phyloP scores from a whole-genome alignment of 2,113 vertebrate species.

The Spermophilus dauricus region DNA sequence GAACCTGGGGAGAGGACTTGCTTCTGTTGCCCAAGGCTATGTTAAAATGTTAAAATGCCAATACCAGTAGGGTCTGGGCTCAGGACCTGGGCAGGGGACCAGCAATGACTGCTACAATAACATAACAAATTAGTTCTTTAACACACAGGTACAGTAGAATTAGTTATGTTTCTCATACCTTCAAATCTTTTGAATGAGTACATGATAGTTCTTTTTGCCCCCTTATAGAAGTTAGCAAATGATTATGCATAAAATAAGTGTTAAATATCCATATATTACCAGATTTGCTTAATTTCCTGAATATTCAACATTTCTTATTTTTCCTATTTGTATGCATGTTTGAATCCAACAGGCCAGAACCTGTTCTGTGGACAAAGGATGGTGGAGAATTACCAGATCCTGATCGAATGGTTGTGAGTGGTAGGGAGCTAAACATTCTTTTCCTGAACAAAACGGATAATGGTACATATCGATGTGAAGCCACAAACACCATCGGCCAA shows the following conservation, averaged over 20 bases:
- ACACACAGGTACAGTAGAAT: not conserved
- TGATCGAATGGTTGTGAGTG: slow-evolving; percentile 97
- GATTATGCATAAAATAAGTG: not conserved
- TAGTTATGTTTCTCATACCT: not conserved
- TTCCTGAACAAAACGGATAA: slow-evolving; percentile 99
- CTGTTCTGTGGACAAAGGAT: slow-evolving; percentile 98
- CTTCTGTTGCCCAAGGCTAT: rapidly evolving
- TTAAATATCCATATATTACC: not conserved
- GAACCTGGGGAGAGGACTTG: not conserved
- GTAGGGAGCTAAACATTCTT: slow-evolving; percentile 96
- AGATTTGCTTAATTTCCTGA: not conserved
- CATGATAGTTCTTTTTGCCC: not conserved
- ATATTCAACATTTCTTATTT: not conserved
- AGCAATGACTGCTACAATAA: not conserved
- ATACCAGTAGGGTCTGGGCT: not conserved
- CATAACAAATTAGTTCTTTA: not conserved
- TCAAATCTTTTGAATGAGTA: not conserved
- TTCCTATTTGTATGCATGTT: slow-evolving; percentile 49
- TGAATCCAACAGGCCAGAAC: slow-evolving; percentile 93
- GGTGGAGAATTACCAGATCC: slow-evolving; percentile 97
- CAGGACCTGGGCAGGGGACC: rapidly evolving
- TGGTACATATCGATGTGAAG: slow-evolving; percentile 98
- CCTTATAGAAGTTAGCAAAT: not conserved
- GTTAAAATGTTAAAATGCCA: rapidly evolving
- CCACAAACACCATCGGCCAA: slow-evolving; percentile 96